Percentiles rank a stretch among this genome's conserved stretches.
These are phyloP conservation scores for Pipistrellus pygmaeus DNA, from an alignment of 2,797 vertebrate genomes.

Conservation along the genomic window DNA sequence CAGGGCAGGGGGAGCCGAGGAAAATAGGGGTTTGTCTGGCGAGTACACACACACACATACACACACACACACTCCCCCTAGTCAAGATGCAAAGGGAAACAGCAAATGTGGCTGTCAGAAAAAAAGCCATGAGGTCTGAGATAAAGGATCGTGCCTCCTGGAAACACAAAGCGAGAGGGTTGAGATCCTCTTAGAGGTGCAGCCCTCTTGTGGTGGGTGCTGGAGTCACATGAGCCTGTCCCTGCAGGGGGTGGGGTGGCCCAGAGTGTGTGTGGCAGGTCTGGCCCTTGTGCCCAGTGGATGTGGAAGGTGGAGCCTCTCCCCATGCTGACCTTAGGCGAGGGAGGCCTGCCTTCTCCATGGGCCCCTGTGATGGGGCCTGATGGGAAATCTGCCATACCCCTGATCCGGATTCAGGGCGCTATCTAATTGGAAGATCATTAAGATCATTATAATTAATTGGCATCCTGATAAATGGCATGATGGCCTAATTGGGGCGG, in stretches of 20 bases:
- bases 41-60: not conserved
- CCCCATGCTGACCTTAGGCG: not conserved
- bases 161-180: not conserved
- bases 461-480: constrained; percentile 81
- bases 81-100: not conserved
- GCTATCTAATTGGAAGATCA: constrained; percentile 80
- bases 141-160: not conserved
- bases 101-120: not conserved
- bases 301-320: not conserved
- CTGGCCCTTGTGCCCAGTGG: not conserved
- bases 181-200: not conserved
- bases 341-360: not conserved
- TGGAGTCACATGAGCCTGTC: not conserved
- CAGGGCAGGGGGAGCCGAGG: not conserved
- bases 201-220: not conserved
- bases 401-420: constrained; percentile 63
- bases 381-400: constrained; percentile 19
- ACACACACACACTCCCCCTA: not conserved
- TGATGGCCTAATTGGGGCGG: constrained; percentile 85
- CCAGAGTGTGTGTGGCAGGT: not conserved
- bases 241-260: not conserved
- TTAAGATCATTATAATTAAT: constrained; percentile 85
- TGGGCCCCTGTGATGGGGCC: not conserved
- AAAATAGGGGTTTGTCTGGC: not conserved
- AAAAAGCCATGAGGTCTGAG: not conserved